Evolutionary conservation across 1,140 invertebrate species (phyloP).

Genomic region (Stegodyphus dumicola): DNA sequence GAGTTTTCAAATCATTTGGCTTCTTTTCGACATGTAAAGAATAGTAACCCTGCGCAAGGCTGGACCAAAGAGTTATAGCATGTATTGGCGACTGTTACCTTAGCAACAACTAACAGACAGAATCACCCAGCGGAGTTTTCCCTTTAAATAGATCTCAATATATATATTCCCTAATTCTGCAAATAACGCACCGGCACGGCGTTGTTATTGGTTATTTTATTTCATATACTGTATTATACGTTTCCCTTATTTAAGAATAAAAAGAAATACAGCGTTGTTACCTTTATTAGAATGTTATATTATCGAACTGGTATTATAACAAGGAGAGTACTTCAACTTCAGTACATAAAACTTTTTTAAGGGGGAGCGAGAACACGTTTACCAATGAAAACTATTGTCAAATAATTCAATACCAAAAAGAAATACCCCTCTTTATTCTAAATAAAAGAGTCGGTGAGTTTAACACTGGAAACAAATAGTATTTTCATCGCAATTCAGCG

Average conservation of each 20-base stretch:
- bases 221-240: background rate
- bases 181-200: constrained; percentile 1
- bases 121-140: background rate
- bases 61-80: constrained; percentile 22
- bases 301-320: no score
- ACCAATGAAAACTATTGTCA: no score
- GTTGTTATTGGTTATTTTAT: background rate
- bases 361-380: no score
- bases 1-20: background rate
- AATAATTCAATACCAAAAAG: no score
- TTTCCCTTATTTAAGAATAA: background rate
- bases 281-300: background rate
- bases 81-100: constrained; percentile 47
- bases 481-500: no score
- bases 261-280: background rate
- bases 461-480: no score
- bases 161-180: background rate
- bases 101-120: constrained; percentile 6
- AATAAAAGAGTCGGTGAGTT: no score
- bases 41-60: constrained; percentile 1
- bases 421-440: no score
- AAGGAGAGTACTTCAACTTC: no score
- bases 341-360: no score
- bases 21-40: background rate
- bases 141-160: background rate